Evolutionary conservation across 1,140 invertebrate genomes (phyloP).

Genomic region (Ceratina calcarata): DNA sequence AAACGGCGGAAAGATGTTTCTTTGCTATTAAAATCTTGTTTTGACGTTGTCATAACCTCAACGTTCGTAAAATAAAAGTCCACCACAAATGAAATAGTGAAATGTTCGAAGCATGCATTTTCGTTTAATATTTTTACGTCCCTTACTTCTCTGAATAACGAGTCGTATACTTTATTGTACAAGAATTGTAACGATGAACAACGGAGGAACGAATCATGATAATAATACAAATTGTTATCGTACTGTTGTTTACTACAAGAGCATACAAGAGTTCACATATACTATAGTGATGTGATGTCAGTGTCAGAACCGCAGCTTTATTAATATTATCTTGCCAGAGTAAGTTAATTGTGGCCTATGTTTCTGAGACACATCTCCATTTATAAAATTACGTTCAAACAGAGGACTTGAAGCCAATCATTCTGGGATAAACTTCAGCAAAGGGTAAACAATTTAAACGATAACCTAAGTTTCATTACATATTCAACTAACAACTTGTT

Average conservation of each 20-base stretch:
- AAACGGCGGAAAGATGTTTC: slow-evolving; percentile 20
- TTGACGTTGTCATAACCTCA: slow-evolving; percentile 51
- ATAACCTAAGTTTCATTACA: slow-evolving; percentile 11
- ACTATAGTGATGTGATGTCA: slow-evolving; percentile 8
- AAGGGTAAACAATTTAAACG: slow-evolving; percentile 33
- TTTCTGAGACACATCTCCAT: too few relatives aligned
- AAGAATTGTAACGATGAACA: slow-evolving; percentile 7
- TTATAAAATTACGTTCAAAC: too few relatives aligned
- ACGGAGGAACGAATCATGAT: slow-evolving; percentile 36
- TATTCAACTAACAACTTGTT: background rate
- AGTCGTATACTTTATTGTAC: background rate
- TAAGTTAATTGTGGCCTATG: too few relatives aligned
- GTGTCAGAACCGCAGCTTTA: background rate
- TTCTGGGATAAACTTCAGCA: background rate
- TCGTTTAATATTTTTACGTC: slow-evolving; percentile 20
- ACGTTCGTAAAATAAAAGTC: slow-evolving; percentile 42
- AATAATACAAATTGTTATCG: slow-evolving; percentile 38
- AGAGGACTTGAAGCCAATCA: too few relatives aligned
- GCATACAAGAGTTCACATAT: slow-evolving; percentile 22
- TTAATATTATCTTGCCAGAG: background rate
- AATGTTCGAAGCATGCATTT: slow-evolving; percentile 34
- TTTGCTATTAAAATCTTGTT: slow-evolving; percentile 37
- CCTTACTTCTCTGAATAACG: slow-evolving; percentile 27
- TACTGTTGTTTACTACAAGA: slow-evolving; percentile 35
- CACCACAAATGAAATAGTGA: slow-evolving; percentile 22